Evolutionary conservation across 2,113 vertebrate species (phyloP).

Genomic region (Ptychochromis oligacanthus): DNA sequence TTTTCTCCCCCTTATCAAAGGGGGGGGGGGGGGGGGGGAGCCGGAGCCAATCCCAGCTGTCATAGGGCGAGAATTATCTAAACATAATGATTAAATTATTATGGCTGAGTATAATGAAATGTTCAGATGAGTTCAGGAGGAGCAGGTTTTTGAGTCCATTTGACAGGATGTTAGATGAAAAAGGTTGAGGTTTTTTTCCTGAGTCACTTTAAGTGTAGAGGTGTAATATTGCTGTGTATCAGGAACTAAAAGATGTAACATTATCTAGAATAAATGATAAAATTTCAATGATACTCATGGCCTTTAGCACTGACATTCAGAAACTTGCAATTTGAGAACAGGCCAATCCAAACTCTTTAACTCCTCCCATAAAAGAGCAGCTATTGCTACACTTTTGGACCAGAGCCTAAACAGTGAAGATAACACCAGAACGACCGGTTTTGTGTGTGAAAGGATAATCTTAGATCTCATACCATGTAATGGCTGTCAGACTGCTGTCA

Average conservation of each 20-base stretch:
- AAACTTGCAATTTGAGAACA: not conserved
- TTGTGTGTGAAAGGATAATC: not conserved
- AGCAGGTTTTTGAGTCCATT: too few species aligned
- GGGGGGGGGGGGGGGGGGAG: too few species aligned
- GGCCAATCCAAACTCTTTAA: not conserved
- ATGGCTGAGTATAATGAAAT: too few species aligned
- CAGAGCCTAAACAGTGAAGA: not conserved
- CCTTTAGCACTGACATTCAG: too few species aligned
- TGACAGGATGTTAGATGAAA: not conserved
- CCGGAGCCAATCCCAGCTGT: too few species aligned
- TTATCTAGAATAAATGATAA: not conserved
- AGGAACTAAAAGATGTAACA: not conserved
- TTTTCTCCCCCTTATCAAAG: too few species aligned
- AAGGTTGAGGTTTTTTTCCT: not conserved
- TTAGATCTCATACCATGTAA: not conserved
- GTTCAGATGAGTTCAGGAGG: too few species aligned
- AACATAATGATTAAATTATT: too few species aligned
- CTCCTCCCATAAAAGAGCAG: not conserved
- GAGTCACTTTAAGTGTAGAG: not conserved
- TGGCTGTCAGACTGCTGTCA: not conserved
- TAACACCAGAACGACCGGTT: not conserved
- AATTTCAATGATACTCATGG: not conserved
- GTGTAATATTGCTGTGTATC: not conserved
- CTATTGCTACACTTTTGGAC: not conserved
- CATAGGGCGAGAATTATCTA: too few species aligned